A percentile compares a stretch with the other conserved stretches of the same genome.
phyloP scores from a whole-genome alignment of 2,113 vertebrate genomes.

The Tympanuchus pallidicinctus region DNA sequence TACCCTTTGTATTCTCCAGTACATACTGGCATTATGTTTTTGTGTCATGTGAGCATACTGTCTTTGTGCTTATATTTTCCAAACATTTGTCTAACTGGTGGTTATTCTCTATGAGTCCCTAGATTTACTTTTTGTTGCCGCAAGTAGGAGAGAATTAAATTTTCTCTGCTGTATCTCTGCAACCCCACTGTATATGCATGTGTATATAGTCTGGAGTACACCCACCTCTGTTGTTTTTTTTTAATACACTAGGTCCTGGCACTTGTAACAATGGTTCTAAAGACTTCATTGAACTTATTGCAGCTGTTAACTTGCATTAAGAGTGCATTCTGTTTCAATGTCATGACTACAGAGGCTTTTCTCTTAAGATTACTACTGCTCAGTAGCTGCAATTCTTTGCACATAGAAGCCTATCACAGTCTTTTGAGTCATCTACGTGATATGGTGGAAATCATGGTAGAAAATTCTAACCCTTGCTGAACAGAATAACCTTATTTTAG shows the following conservation, averaged over 20 bases:
- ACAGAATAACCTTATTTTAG: background rate
- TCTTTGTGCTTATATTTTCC: background rate
- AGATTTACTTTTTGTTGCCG: background rate
- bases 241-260: background rate
- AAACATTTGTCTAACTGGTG: background rate
- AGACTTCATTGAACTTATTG: background rate
- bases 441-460: background rate
- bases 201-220: background rate
- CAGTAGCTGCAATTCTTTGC: background rate
- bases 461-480: background rate
- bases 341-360: background rate
- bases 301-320: background rate
- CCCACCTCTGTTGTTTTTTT: background rate
- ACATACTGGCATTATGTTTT: background rate
- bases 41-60: background rate
- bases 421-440: background rate
- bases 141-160: background rate
- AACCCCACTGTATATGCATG: background rate
- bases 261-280: background rate
- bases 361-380: background rate
- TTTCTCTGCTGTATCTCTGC: background rate
- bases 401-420: background rate
- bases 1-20: background rate
- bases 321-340: background rate
- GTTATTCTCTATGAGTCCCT: background rate